Conservation (phyloP, 2,113 vertebrate species). For the Cyanoliseus patagonus region DNA sequence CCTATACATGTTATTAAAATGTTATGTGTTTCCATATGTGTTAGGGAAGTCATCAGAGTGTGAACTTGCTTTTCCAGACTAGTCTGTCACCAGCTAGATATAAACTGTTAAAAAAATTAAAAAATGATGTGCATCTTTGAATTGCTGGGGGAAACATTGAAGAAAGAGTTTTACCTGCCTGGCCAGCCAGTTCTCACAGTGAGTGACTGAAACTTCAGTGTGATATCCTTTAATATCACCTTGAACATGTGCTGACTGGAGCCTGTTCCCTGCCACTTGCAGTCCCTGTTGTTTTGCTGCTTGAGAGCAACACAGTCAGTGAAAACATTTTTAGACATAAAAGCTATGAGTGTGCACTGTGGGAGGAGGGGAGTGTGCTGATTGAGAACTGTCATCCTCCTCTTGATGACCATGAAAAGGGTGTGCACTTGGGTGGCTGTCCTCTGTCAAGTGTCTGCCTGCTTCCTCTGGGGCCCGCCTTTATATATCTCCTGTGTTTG, state of each 20-base stretch:
- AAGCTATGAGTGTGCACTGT: background rate
- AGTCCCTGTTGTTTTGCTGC: background rate
- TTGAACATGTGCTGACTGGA: background rate
- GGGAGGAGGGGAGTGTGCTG: background rate
- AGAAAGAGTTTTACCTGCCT: background rate
- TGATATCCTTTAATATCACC: background rate
- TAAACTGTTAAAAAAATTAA: background rate
- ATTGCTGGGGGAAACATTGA: background rate
- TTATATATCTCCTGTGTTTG: fast-evolving
- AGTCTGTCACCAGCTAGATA: background rate
- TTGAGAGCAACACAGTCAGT: background rate
- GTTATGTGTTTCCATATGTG: background rate
- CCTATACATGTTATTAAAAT: background rate
- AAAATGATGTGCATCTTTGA: background rate
- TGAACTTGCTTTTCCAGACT: background rate
- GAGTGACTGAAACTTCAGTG: background rate
- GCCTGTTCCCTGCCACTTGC: background rate
- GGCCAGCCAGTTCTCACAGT: background rate
- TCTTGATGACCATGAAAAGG: background rate
- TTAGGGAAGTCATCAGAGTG: background rate
- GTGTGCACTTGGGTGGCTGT: background rate
- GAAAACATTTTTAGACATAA: background rate
- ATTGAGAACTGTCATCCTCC: background rate
- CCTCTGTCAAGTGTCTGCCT: background rate
- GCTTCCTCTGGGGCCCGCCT: background rate